Evolutionary conservation across 2,888 invertebrate species (phyloP).

Genomic region (Rhogogaster chlorosoma): DNA sequence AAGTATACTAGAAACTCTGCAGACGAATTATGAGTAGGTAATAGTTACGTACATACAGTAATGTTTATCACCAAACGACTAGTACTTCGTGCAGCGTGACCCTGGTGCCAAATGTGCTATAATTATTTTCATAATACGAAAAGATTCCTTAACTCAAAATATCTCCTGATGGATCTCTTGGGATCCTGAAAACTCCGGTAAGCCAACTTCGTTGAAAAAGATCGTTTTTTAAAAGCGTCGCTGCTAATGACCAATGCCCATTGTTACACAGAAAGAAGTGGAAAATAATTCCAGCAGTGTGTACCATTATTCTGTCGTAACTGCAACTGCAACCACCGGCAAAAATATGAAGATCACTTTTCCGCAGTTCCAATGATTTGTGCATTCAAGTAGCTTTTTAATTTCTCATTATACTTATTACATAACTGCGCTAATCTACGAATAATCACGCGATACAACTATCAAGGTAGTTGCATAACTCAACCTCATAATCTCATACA

Average conservation of each 20-base stretch:
- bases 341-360: neutral
- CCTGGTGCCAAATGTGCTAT: neutral
- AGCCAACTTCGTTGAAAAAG: neutral
- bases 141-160: neutral
- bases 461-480: neutral
- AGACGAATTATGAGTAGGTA: neutral
- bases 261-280: neutral
- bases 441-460: neutral
- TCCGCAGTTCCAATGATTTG: neutral
- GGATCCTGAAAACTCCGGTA: neutral
- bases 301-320: neutral
- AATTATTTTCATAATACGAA: neutral
- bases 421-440: neutral
- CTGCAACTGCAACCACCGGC: neutral
- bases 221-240: neutral
- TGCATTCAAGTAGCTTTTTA: neutral
- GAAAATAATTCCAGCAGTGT: neutral
- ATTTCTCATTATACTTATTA: neutral
- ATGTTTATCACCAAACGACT: neutral
- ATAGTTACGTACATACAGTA: neutral
- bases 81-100: neutral
- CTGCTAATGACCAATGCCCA: slow-evolving; percentile 15
- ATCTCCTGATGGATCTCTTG: neutral
- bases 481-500: neutral
- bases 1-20: slow-evolving; percentile 3